Percentiles rank a stretch among this genome's conserved stretches.
phyloP scores from a whole-genome alignment of 2,113 vertebrate genomes.

The Cromileptes altivelis region DNA sequence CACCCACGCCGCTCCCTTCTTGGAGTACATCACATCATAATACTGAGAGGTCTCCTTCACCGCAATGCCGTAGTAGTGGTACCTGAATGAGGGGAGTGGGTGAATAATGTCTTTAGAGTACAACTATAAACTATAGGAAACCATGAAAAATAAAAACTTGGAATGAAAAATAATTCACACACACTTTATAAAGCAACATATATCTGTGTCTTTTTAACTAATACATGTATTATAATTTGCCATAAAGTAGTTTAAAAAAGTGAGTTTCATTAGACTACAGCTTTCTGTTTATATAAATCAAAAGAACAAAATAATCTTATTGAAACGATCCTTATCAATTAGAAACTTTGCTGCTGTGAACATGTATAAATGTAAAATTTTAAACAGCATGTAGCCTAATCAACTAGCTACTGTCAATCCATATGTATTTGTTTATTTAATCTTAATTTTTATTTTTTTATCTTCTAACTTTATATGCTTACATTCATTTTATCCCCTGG shows the following conservation, averaged over 20 bases:
- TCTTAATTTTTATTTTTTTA: no score
- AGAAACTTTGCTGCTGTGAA: no score
- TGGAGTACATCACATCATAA: slow-evolving; percentile 99
- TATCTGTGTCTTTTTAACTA: not conserved
- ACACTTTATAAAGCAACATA: not conserved
- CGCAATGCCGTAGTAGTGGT: slow-evolving; percentile 99
- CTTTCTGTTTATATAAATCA: not conserved
- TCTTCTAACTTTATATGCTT: no score
- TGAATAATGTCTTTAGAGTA: not conserved
- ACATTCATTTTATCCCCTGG: no score
- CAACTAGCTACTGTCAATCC: no score
- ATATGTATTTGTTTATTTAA: no score
- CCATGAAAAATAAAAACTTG: not conserved
- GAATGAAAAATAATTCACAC: not conserved
- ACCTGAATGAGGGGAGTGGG: slow-evolving; percentile 84
- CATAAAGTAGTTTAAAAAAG: not conserved
- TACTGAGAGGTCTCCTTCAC: slow-evolving; percentile 99
- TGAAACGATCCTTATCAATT: not conserved
- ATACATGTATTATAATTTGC: not conserved
- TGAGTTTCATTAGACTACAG: not conserved
- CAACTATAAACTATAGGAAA: not conserved
- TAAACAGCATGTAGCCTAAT: no score
- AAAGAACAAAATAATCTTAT: not conserved
- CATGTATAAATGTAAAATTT: no score
- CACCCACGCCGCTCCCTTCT: slow-evolving; percentile 99